Base-by-base conservation (phyloP, 2,888 invertebrate genomes). In the Ormyrus labotus region DNA sequence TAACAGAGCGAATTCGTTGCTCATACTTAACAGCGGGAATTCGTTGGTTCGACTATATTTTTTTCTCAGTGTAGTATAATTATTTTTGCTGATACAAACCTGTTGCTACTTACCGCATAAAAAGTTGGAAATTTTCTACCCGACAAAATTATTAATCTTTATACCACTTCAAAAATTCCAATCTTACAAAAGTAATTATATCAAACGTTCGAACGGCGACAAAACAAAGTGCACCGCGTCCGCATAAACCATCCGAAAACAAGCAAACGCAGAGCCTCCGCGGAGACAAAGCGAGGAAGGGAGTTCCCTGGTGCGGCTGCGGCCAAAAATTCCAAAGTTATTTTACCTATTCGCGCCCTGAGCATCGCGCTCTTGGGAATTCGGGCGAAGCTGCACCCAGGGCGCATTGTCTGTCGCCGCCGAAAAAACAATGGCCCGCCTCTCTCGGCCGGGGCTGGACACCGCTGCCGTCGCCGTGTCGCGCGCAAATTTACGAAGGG, bases 301-400 rank as follows among this genome's bases (percentile, higher is more conserved):
- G 34, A 34, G 34, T 4, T 34, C 2, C 34, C 4, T 0, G 1
- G 19, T 4, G 34, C 34, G 34, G 34, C 34, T 13, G 13, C 60
- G 11, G 8, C 51, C 50, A 13, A 75, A 75, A 75, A 61, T 77
- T 9, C 7, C 57, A 64, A 63, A 77, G 77, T 77, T 77, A 77
- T 77, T 77, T 70, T 47, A 77, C 50, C 63, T 77, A 63, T 70
- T 70, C 64, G 7, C 11, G 58, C 10, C 71, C 3, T 11, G 50
- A 10, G 34, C 13, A 6, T 45, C 6, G 2, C 6, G 48, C n/a
- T 48, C 45, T 34, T 34, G 53, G 60, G 65, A n/a, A 58, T 60
- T 58, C 60, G 51, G 19, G 10, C 55, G 11, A 64, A 13, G n/a
- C 48, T 19, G 1, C 19, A 19, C n/a, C 0, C 13, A 13, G 34